Evolutionary conservation across 2,797 vertebrate genomes (phyloP), one percentile per base, ranked within the genome.

Genomic region (Pyrocephalus nanus): DNA sequence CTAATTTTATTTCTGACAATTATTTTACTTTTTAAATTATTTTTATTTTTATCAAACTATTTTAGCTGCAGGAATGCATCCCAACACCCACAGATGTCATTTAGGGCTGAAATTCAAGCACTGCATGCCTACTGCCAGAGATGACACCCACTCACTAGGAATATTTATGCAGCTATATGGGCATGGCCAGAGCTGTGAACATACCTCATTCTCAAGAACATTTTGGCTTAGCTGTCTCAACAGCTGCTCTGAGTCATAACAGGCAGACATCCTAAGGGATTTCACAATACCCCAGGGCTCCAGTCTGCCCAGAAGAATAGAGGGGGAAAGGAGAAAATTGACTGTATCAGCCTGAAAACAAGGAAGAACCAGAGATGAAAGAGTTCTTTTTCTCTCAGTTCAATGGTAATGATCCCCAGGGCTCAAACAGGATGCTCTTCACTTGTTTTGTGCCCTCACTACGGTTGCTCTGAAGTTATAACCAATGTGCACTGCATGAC

Each of bases 51-150:
- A 71, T 92, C 15, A 4, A 38, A 69, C 42, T 83, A 88, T 86
- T 90, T 90, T 71, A 66, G 75, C 72, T 88, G 30, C 65, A 83
- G 81, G 74, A 90, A 91, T 88, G 87, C 57, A 71, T 84, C 66
- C 69, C 87, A 82, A 57, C 61, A 36, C 95, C 94, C 90, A 72
- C 86, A 81, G 74, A 81, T 92, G 88, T 79, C 93, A 96, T 92
- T 92, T 75, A 81, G 81, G 88, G 80, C 88, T 96, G 94, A 95
- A 96, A 96, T 90, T 91, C 84, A 94, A 96, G 88, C 47, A 77
- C 69, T 34, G 11, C 32, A 13, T 91, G 80, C 71, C 58, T 80
- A 32, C 50, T 87, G 93, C 76, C 82, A 96, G 95, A 70, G 60
- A 58, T 86, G 43, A 92, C 90, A 66, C 92, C 92, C 94, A 94